A percentile compares a stretch with the other conserved stretches of the same genome.
phyloP scores from a whole-genome alignment of 2,888 invertebrate species.

The Dione juno region DNA sequence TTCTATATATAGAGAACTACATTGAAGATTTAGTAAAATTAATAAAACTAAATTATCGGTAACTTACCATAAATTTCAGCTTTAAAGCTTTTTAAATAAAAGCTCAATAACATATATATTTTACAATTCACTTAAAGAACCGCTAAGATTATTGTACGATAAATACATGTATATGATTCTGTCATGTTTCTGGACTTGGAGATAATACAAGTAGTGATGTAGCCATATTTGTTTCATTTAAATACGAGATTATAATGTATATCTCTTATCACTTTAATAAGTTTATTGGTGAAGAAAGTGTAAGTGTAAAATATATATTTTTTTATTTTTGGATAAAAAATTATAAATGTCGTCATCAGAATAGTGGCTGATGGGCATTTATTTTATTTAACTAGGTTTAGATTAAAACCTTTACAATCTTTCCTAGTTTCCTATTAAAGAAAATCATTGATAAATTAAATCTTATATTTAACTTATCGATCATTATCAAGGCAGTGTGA shows the following conservation, averaged over 20 bases:
- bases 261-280: neutral
- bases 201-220: conserved; percentile 19
- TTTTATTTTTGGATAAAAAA: too few relatives aligned
- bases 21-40: neutral
- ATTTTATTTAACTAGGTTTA: too few relatives aligned
- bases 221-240: conserved; percentile 1
- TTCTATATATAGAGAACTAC: too few relatives aligned
- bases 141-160: conserved; percentile 24
- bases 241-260: conserved; percentile 3
- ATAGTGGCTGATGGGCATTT: too few relatives aligned
- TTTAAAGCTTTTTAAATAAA: conserved; percentile 14
- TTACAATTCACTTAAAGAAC: conserved; percentile 22
- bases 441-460: too few relatives aligned
- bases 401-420: too few relatives aligned
- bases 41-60: conserved; percentile 5
- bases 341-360: too few relatives aligned
- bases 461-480: too few relatives aligned
- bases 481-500: too few relatives aligned
- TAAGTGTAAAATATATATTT: neutral
- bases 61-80: neutral
- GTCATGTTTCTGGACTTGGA: neutral
- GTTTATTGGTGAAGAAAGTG: neutral
- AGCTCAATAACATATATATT: conserved; percentile 10
- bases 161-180: conserved; percentile 10
- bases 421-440: too few relatives aligned